Evolutionary conservation across 2,888 invertebrate genomes (phyloP), one percentile per base, ranked within the genome.

Genomic region (Bombyx huttoni): DNA sequence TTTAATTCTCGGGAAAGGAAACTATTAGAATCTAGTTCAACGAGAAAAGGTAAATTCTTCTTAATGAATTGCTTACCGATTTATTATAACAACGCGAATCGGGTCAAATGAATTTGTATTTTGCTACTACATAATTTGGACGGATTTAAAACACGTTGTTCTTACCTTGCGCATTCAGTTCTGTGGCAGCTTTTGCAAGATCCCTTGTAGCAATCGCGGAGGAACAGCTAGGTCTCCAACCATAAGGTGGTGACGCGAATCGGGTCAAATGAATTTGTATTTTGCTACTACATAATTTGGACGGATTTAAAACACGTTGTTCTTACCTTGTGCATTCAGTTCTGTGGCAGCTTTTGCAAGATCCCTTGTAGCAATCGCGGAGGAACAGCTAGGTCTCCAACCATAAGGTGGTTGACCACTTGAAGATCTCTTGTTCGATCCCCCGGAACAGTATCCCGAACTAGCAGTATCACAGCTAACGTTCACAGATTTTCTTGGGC

Each of bases 101-200:
- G 24, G 24, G 5, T 24, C 24, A 0, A 24, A 24, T 24, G 2
- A 24, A 24, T 24, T 24, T 24, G 5, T 24, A 24, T 24, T 24
- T 24, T 24, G 5, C 24, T 24, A 24, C 24, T 24, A 24, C 24
- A 24, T 3, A 24, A 24, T 24, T 24, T 24, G 2, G 0, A 24
- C 24, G 24, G 5, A 3, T 24, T 24, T 3, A 24, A 24, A 24
- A 24, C 24, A 24, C 2, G 24, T 24, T 2, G 5, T 8, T 40
- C 90, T 90, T 73, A 93, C 93, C 93, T 81, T 93, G 93, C 62
- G 91, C 84, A 78, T 93, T 93, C 24, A 93, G 84, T 72, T 93
- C 92, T 8, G 92, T 92, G 13, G 92, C 92, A 52, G 92, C 91
- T 68, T 91, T 92, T 49, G 90, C 87, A 57, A 89, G 73, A 53